Percentiles rank a stretch among this genome's conserved stretches.
phyloP scores from a whole-genome alignment of 2,797 vertebrate species.

The Ctenopoma kingsleyae region DNA sequence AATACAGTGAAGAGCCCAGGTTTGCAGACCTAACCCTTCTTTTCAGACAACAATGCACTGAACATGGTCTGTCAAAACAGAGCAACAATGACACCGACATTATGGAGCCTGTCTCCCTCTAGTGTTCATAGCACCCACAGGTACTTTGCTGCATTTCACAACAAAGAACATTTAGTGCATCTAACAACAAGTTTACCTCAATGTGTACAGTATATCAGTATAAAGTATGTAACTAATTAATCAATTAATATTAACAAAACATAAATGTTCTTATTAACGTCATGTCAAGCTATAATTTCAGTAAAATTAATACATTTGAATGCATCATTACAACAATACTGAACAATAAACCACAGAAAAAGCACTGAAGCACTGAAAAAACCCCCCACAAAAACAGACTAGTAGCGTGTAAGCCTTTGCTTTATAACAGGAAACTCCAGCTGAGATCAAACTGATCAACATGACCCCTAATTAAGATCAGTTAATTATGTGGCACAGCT shows the following conservation, averaged over 20 bases:
- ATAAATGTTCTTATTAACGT: constrained; percentile 9
- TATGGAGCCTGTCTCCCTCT: constrained; percentile 67
- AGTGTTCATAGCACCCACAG: constrained; percentile 44
- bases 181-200: neutral
- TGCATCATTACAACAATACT: constrained; percentile 4
- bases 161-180: constrained; percentile 27
- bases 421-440: constrained; percentile 66
- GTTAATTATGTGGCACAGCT: constrained; percentile 68
- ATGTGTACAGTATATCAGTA: neutral
- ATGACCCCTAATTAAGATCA: constrained; percentile 42
- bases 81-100: constrained; percentile 11
- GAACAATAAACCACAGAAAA: constrained; percentile 7
- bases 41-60: constrained; percentile 10
- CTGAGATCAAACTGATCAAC: constrained; percentile 74
- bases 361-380: constrained; percentile 32
- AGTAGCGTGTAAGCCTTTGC: constrained; percentile 46
- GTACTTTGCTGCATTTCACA: constrained; percentile 21
- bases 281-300: neutral
- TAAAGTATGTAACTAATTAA: rapidly evolving
- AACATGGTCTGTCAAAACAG: constrained; percentile 23
- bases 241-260: neutral
- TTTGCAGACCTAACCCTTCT: neutral
- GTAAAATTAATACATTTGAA: constrained; percentile 4
- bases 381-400: constrained; percentile 28
- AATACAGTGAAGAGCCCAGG: neutral